Conservation (phyloP, 2,797 vertebrate species). For the Melanogrammus aeglefinus region DNA sequence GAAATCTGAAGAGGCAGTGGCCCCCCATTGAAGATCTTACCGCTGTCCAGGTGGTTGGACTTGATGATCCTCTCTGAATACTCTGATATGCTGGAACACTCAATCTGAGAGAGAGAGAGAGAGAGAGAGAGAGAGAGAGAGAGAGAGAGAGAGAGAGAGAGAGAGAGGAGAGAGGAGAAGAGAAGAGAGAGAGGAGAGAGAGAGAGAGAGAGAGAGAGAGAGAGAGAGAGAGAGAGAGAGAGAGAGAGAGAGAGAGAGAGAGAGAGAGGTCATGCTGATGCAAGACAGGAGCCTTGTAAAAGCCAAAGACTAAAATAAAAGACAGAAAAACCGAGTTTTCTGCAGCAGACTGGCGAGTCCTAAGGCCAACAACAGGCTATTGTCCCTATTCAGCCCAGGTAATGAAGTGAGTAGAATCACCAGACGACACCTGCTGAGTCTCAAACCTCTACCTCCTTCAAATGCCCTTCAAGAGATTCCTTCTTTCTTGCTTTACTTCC, state of each 20-base stretch:
- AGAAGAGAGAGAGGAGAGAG: neutral
- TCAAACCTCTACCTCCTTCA: neutral
- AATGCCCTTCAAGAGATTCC: neutral
- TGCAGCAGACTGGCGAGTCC: neutral
- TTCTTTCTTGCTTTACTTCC: neutral
- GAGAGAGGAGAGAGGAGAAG: neutral
- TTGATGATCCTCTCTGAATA: constrained; percentile 99
- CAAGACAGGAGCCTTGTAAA: neutral
- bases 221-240: too few species aligned
- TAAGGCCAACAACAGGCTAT: neutral
- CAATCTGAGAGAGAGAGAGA: constrained; percentile 76
- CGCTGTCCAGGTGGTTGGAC: constrained; percentile 93
- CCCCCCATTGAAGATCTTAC: constrained; percentile 73
- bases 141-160: neutral
- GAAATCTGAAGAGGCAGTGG: neutral
- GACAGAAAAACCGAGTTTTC: neutral
- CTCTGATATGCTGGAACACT: constrained; percentile 98
- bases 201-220: neutral
- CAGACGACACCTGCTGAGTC: neutral
- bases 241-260: too few species aligned
- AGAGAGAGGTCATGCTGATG: neutral
- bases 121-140: neutral
- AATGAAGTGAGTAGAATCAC: neutral
- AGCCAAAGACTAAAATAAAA: neutral
- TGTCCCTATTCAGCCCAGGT: neutral